Base-by-base conservation (phyloP, 2,113 vertebrate species). In the Malaclemys terrapin region DNA sequence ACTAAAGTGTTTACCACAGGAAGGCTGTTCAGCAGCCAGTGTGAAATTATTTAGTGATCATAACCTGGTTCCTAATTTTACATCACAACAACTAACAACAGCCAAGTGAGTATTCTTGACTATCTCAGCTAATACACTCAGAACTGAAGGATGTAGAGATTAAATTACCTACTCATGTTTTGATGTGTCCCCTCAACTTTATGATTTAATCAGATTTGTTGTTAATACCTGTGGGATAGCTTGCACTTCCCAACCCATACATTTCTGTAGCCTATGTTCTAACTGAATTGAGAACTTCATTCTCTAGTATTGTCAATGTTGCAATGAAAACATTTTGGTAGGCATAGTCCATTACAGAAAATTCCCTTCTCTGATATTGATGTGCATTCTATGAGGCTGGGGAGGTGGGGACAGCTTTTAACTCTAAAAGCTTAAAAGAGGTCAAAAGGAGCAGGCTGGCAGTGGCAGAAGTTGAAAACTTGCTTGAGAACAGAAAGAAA, bases 401-500 rank as follows among this genome's bases (percentile, higher is more conserved):
- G 45, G 12, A 86, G 20, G 29, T 52, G 25, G 87, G 35, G n/a
- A 53, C 6, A 92, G 14, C 22, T 88, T 95, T 95, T 90, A 72
- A 79, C 27, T 83, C 42, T 57, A 80, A 52, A 25, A 94, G 12
- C 53, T 89, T 80, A 90, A 95, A 90, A 72, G 38, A 89, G 49
- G 72, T 82, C 76, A 96, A 96, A 93, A 91, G 17, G 19, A 91
- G 25, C 1, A 90, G 90, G 82, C 11, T 5, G 88, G 83, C 7
- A 78, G 47, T 24, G 59, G 42, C 93, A 95, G 95, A 90, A 25
- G 49, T 1, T 75, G 52, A 90, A 92, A 85, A 93, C 56, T 80
- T 96, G 2, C 47, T 93, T 45, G 31, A 92, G 22, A 95, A 92
- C 50, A 93, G 76, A 89, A 96, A 83, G 57, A 22, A 85, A 91